phyloP scores from a whole-genome alignment of 2,113 vertebrate species.

The Callaeas wilsoni region DNA sequence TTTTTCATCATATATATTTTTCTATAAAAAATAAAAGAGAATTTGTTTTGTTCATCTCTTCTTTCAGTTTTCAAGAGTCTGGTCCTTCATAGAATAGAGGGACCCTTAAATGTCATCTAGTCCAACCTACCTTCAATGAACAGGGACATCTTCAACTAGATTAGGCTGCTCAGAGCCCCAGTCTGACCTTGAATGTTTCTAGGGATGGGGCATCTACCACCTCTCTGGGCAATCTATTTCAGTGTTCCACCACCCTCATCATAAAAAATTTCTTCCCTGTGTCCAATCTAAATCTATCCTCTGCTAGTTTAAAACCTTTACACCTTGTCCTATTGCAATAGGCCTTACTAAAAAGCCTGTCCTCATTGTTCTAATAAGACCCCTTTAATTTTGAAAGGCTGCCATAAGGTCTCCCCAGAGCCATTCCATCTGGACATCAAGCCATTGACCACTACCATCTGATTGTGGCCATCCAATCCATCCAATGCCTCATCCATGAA shows the following conservation, averaged over 20 bases:
- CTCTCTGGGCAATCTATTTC: background rate
- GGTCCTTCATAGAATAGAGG: background rate
- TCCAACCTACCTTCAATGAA: background rate
- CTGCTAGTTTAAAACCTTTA: background rate
- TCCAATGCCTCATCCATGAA: background rate
- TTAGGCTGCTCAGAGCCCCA: background rate
- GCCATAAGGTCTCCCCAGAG: background rate
- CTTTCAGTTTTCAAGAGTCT: background rate
- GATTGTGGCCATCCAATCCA: background rate
- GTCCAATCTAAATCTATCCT: background rate
- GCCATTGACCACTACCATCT: background rate
- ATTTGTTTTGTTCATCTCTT: background rate
- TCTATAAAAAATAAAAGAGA: background rate
- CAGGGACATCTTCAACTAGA: background rate
- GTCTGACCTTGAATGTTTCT: background rate
- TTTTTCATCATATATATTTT: background rate
- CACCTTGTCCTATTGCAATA: background rate
- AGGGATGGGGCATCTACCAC: background rate
- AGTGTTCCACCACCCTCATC: background rate
- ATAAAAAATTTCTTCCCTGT: background rate
- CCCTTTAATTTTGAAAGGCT: background rate
- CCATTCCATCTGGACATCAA: background rate
- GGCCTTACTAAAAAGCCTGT: background rate
- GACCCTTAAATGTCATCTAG: background rate
- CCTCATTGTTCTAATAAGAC: background rate